Evolutionary conservation across 1,140 invertebrate genomes (phyloP).

Genomic region (Wasmannia auropunctata): DNA sequence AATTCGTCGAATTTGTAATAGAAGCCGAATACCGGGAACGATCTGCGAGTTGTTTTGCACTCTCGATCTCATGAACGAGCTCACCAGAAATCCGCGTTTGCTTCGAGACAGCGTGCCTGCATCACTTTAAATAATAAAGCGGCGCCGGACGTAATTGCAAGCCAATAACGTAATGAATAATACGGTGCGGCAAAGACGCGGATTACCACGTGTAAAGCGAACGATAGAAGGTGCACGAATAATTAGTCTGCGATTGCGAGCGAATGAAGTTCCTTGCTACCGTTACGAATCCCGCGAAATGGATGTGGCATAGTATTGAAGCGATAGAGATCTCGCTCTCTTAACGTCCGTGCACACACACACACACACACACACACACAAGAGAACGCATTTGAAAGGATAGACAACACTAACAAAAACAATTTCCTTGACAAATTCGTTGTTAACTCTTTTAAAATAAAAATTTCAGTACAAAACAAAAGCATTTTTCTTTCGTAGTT

Average conservation of each 20-base stretch:
- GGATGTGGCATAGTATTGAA: slow-evolving; percentile 45
- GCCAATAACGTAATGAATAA: slow-evolving; percentile 40
- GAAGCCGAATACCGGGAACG: not conserved
- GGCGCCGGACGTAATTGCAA: slow-evolving; percentile 24
- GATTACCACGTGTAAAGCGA: slow-evolving; percentile 23
- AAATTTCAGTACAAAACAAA: not conserved
- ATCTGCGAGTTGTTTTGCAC: not conserved
- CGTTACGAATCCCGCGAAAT: slow-evolving; percentile 73
- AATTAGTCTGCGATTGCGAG: slow-evolving; percentile 66
- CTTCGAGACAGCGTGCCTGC: not conserved
- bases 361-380: too few species aligned
- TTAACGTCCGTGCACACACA: not conserved
- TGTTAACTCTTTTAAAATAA: not conserved
- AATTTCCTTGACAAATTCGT: not conserved
- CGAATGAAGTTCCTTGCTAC: slow-evolving; percentile 70
- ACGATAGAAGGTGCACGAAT: slow-evolving; percentile 18
- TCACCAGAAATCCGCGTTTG: not conserved
- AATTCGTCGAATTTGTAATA: not conserved
- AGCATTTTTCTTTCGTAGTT: too few species aligned
- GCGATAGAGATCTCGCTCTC: slow-evolving; percentile 61
- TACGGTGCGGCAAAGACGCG: slow-evolving; percentile 7
- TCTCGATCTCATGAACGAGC: not conserved
- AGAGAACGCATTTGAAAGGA: not conserved
- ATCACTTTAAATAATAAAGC: slow-evolving; percentile 40
- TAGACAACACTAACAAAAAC: not conserved